Conservation (phyloP, 2,888 invertebrate genomes). For the Blera fallax region DNA sequence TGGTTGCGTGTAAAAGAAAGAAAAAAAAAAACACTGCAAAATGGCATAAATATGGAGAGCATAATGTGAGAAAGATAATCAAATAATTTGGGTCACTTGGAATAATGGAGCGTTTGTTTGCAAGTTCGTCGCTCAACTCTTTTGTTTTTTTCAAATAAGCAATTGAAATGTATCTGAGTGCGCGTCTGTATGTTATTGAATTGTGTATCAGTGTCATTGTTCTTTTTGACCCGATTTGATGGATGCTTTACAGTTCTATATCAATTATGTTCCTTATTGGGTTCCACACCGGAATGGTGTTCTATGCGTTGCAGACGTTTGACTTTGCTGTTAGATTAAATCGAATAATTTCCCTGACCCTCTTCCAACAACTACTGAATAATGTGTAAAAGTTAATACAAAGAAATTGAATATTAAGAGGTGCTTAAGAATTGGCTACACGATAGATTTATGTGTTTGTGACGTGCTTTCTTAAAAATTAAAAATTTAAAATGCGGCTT, state of each 20-base stretch:
- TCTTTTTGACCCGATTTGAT: constrained; percentile 15
- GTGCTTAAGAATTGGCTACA: background rate
- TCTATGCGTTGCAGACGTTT: background rate
- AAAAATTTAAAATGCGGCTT: constrained; percentile 9
- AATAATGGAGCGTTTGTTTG: constrained; percentile 6
- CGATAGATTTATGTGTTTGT: background rate
- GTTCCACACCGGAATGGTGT: background rate
- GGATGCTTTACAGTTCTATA: background rate
- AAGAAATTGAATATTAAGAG: background rate
- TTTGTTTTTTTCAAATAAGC: constrained; percentile 41
- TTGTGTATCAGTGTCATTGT: constrained; percentile 26
- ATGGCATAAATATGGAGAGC: background rate
- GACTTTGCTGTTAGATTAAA: background rate
- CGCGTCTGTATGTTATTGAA: background rate
- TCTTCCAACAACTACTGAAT: background rate
- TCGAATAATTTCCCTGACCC: constrained; percentile 18
- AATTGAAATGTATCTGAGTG: background rate
- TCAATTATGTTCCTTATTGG: constrained; percentile 15
- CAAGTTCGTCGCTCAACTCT: constrained; percentile 49
- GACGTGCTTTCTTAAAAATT: constrained; percentile 14
- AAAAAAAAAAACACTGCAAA: constrained; percentile 13
- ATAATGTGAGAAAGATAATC: constrained; percentile 23
- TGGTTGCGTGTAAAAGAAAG: background rate
- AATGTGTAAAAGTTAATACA: constrained; percentile 15
- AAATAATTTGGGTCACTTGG: constrained; percentile 40